phyloP scores from a whole-genome alignment of 2,113 vertebrate species.

The Sitta europaea region DNA sequence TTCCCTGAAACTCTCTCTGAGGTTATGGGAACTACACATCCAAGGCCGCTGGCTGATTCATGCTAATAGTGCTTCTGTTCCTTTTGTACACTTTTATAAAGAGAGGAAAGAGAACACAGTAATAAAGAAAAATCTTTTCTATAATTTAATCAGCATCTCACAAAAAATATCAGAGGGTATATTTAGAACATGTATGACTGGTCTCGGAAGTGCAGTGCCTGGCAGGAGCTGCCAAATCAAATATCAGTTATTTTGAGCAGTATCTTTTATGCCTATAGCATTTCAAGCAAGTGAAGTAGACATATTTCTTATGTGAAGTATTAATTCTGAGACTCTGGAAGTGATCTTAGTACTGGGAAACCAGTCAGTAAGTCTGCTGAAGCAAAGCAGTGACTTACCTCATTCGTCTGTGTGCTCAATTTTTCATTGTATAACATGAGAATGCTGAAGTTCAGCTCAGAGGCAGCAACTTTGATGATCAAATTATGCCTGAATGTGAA shows the following conservation, averaged over 20 bases:
- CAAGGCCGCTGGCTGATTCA: neutral
- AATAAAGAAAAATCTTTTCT: neutral
- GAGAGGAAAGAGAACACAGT: neutral
- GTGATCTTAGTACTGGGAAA: neutral
- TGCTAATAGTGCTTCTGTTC: neutral
- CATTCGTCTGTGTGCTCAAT: neutral
- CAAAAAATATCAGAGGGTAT: constrained; percentile 1
- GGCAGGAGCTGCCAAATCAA: neutral
- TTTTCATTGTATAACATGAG: neutral
- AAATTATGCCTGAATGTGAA: neutral
- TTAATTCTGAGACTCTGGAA: neutral
- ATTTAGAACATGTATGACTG: constrained; percentile 10
- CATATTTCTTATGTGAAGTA: neutral
- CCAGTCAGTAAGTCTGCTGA: neutral
- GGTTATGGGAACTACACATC: neutral
- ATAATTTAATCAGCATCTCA: neutral
- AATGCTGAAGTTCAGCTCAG: neutral
- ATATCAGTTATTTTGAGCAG: neutral
- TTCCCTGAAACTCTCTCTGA: neutral
- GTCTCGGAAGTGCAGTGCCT: neutral
- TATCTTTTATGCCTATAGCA: neutral
- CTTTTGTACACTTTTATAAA: neutral
- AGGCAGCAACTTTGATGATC: neutral
- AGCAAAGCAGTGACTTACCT: neutral
- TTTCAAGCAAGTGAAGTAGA: neutral